Percentiles rank a stretch among this genome's conserved stretches.
phyloP scores from a whole-genome alignment of 2,888 invertebrate species.

The Chamaedrilus cognettii region DNA sequence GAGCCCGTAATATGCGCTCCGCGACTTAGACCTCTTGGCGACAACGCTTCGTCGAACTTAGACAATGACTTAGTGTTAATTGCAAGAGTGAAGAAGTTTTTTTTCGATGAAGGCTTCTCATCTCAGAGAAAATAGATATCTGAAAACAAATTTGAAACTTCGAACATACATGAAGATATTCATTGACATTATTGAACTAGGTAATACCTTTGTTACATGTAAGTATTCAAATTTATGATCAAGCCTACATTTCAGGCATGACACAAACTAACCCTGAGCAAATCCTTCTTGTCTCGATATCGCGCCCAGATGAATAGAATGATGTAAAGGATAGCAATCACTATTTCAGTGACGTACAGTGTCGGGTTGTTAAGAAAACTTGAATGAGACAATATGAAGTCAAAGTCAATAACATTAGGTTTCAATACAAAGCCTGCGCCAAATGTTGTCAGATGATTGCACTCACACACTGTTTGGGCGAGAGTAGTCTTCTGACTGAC shows the following conservation, averaged over 20 bases:
- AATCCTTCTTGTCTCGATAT: constrained; percentile 59
- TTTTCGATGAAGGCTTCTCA: no score
- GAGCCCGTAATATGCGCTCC: no score
- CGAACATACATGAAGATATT: background rate
- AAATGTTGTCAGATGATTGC: constrained; percentile 61
- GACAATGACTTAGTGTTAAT: no score
- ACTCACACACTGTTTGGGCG: constrained; percentile 43
- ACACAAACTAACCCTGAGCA: constrained; percentile 50
- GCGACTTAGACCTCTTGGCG: no score
- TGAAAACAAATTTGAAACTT: background rate
- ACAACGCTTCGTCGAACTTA: no score
- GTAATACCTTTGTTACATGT: background rate
- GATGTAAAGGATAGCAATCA: constrained; percentile 55
- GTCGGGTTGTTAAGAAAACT: constrained; percentile 61
- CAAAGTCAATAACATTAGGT: constrained; percentile 62
- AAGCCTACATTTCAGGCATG: background rate
- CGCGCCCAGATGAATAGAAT: constrained; percentile 59
- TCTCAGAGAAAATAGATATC: background rate
- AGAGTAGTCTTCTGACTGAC: constrained; percentile 38
- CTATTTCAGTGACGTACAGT: constrained; percentile 60
- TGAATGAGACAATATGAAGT: constrained; percentile 60
- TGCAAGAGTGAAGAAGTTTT: no score
- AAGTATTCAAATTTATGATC: background rate
- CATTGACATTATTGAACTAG: background rate
- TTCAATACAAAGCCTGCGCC: constrained; percentile 61